Evolutionary conservation across 23 tunicate species (phyloP), one percentile per base, ranked within the genome.

Genomic region (Ascidia mentula): DNA sequence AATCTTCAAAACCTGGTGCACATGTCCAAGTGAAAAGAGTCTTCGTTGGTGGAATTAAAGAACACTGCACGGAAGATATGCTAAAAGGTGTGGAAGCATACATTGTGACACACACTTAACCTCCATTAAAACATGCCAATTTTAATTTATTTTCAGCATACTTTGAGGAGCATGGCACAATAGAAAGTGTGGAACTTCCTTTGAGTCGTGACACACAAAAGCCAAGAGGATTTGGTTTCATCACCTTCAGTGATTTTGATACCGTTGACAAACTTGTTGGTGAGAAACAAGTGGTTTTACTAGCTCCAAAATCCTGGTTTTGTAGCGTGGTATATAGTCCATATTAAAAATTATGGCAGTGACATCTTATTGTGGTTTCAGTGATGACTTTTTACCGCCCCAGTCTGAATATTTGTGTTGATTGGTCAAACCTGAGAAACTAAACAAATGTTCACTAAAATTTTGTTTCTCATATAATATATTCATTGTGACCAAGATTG

Each of bases 241-340:
- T 95, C 36, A 95, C 94, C 6, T 95, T 95, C 77, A 72, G 60
- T 40, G 98, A 95, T 73, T 85, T 74, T 71, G 98, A 95, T 73
- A 76, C 94, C 26, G 98, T 95, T 26, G 98, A 95, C 69, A 95
- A 95, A 79, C 85, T 92, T 15, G 97, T 92, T 42, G 80, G 96
- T 91, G 77, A 81, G 90, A 81, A 6, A 4, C n/a, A n/a, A 9
- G 1, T 53, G 22, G 22, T 53, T 53, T 5, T 9, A 53, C 2
- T 9, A 53, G 22, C 1, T 3, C 8, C 6, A 36, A 1, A 1
- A 34, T 71, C 13, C 20, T 71, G 1, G 3, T 4, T n/a, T n/a
- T n/a, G n/a, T n/a, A n/a, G n/a, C n/a, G n/a, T n/a, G n/a, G n/a
- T n/a, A n/a, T n/a, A n/a, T n/a, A n/a, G n/a, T n/a, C n/a, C n/a